Evolutionary conservation across 2,888 invertebrate species (phyloP).

Genomic region (Dyspetes luteomarginatus): DNA sequence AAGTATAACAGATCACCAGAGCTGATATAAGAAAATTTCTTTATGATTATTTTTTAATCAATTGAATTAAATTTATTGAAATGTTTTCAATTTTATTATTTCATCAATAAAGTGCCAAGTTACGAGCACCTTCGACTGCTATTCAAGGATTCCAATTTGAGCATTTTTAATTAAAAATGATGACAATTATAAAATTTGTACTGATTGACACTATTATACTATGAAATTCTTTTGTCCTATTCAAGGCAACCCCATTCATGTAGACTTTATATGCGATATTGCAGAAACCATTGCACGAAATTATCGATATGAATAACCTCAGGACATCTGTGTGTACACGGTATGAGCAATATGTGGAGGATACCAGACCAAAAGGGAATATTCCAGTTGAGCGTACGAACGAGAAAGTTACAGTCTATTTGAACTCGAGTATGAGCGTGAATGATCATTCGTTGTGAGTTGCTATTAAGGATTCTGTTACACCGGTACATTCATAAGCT

Average conservation of each 20-base stretch:
- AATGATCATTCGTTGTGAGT: slow-evolving; percentile 26
- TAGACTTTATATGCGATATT: neutral
- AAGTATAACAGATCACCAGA: neutral
- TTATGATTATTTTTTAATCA: neutral
- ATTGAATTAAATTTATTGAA: too few species aligned
- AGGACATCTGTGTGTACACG: neutral
- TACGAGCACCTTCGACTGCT: too few species aligned
- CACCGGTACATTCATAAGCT: neutral
- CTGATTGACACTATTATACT: too few species aligned
- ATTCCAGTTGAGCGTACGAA: slow-evolving; percentile 1
- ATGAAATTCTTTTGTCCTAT: neutral
- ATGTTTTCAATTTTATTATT: too few species aligned
- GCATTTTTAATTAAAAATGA: neutral
- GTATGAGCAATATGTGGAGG: neutral
- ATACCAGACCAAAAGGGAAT: slow-evolving; percentile 6
- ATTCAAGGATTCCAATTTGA: neutral
- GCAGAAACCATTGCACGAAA: neutral
- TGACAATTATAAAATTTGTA: neutral
- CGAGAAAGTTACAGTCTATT: neutral
- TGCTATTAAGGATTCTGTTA: slow-evolving; percentile 6
- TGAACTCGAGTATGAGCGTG: neutral
- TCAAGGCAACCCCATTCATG: neutral
- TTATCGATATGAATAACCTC: neutral
- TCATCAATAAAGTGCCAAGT: too few species aligned
- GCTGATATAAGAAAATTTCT: neutral